phyloP scores from a whole-genome alignment of 1,140 invertebrate species.

The Drosophila albomicans region DNA sequence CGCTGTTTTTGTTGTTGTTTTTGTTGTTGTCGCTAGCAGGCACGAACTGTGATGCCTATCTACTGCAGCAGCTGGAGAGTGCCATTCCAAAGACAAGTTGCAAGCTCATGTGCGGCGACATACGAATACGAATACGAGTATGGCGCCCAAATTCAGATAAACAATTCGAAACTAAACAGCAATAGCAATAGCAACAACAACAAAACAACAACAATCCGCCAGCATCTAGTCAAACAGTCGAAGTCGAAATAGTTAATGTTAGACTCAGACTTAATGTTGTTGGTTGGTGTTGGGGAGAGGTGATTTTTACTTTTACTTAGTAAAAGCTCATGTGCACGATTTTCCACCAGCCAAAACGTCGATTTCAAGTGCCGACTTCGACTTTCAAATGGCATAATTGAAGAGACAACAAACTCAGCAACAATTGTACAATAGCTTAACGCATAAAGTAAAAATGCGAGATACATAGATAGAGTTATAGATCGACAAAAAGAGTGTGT shows the following conservation, averaged over 20 bases:
- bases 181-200: not conserved
- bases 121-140: constrained; percentile 36
- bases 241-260: constrained; percentile 13
- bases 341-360: constrained; percentile 65
- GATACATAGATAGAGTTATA: not conserved
- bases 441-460: constrained; percentile 40
- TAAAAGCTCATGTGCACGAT: constrained; percentile 75
- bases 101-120: constrained; percentile 78
- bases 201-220: constrained; percentile 5
- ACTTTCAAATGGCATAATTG: constrained; percentile 71
- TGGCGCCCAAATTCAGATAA: constrained; percentile 53
- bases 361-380: constrained; percentile 73
- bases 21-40: constrained; percentile 37
- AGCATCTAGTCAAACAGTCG: constrained; percentile 38
- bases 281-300: constrained; percentile 35
- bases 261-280: constrained; percentile 5
- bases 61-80: constrained; percentile 52
- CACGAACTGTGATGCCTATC: constrained; percentile 77
- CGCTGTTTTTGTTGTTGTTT: constrained; percentile 14
- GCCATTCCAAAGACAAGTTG: constrained; percentile 47
- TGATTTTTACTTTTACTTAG: constrained; percentile 81
- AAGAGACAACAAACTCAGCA: constrained; percentile 63
- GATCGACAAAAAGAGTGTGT: no score
- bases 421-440: constrained; percentile 42
- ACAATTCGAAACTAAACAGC: constrained; percentile 35